Percentiles rank a stretch among this genome's conserved stretches.
Conservation (phyloP, 92 coral and sea anemone genomes). For the Actinernus sp. region DNA sequence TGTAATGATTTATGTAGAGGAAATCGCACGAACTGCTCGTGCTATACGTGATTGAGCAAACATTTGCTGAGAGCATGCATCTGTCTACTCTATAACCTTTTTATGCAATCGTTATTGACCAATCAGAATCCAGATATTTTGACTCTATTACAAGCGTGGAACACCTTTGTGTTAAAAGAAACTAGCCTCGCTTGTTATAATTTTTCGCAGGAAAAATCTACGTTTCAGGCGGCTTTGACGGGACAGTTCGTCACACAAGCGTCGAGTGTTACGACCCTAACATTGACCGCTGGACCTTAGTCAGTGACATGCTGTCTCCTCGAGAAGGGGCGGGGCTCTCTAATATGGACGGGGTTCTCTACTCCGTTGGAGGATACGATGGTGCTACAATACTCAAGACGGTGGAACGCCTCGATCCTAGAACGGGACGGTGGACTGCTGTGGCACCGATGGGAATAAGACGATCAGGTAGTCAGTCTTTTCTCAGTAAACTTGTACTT, state of each 20-base stretch:
- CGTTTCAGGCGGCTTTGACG: conserved; percentile 98
- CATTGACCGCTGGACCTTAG: conserved; percentile 94
- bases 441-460: conserved; percentile 93
- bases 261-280: conserved; percentile 99
- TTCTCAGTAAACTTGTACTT: too few species aligned
- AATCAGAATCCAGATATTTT: too few species aligned
- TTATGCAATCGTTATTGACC: too few species aligned
- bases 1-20: too few species aligned
- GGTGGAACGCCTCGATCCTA: conserved; percentile 90
- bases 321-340: conserved; percentile 97
- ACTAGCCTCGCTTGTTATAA: too few species aligned
- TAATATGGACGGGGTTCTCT: conserved; percentile 89
- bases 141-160: too few species aligned
- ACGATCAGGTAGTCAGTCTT: conserved; percentile 93
- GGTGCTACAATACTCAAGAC: conserved; percentile 88
- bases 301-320: conserved; percentile 80
- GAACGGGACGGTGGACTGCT: conserved; percentile 92
- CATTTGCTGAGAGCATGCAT: too few species aligned
- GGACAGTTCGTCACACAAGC: conserved; percentile 92
- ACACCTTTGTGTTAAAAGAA: too few species aligned
- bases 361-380: conserved; percentile 98
- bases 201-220: conserved; percentile 89
- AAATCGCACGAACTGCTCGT: too few species aligned
- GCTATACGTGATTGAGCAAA: too few species aligned
- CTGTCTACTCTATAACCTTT: too few species aligned